These are phyloP conservation scores for Megalops cyprinoides DNA, from an alignment of 2,797 vertebrate genomes.

Conservation along the genomic window DNA sequence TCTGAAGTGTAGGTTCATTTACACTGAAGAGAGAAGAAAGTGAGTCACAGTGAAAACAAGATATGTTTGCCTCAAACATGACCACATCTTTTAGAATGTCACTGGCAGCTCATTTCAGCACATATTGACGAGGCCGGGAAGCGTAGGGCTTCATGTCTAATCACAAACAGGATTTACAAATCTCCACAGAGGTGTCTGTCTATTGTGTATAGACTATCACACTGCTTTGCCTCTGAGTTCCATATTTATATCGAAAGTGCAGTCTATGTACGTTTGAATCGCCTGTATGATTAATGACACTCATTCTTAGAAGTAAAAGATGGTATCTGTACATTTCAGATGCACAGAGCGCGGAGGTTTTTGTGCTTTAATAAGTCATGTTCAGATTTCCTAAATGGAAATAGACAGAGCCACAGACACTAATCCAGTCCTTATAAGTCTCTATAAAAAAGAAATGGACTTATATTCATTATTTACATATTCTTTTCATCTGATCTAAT, in stretches of 20 bases:
- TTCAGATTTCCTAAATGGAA: not conserved
- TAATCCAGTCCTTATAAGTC: not conserved
- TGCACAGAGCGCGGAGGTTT: not conserved
- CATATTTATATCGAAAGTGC: not conserved
- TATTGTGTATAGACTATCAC: not conserved
- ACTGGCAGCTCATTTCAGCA: not conserved
- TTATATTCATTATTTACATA: conserved; percentile 17
- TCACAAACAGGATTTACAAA: not conserved
- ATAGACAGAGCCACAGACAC: not conserved
- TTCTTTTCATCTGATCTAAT: conserved; percentile 1
- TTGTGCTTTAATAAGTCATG: not conserved
- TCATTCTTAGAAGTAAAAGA: not conserved
- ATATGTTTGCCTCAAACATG: not conserved
- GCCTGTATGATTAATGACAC: not conserved
- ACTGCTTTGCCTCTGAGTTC: not conserved
- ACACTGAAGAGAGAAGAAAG: not conserved
- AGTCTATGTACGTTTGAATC: not conserved
- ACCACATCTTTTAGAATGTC: too few relatives aligned
- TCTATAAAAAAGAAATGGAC: conserved; percentile 2
- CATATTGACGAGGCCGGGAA: not conserved
- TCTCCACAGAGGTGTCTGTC: not conserved
- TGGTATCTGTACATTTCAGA: not conserved
- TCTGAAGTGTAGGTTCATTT: not conserved
- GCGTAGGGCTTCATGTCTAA: not conserved
- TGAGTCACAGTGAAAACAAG: not conserved